Base-by-base conservation (phyloP, 2,888 invertebrate species). In the Odontocolon sp. region DNA sequence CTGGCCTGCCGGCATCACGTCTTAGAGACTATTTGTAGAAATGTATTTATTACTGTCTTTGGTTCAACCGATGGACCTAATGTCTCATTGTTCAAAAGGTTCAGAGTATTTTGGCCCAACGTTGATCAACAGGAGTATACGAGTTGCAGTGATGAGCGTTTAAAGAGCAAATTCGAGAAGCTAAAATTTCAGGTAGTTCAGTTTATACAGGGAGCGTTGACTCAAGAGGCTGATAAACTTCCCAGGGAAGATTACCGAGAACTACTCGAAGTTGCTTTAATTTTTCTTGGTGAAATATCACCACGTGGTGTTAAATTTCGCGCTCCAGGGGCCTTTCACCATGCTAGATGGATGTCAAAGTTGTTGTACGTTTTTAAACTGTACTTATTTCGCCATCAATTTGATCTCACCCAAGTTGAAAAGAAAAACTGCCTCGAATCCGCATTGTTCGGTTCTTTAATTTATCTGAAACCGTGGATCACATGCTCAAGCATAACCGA, bases 261-360 rank as follows among this genome's bases (percentile, higher is more conserved):
- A 59, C 40, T 81, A 4, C 45, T 82, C 38, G 82, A 84, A 59
- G 71, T 84, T 33, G 45, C 67, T 3, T 59, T 80, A 8, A 76
- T 80, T 64, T 84, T 82, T 63, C 71, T 81, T 14, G 79, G 81
- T 26, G 75, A 57, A 28, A 63, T 40, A 50, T 76, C 69, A 6
- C 52, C 33, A 50, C 21, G 38, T 28, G 28, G 16, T 26, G 36
- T 45, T 18, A 50, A 73, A 18, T 80, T 83, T 52, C 57, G 70
- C 31, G 11, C 50, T 23, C 82, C 80, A 45, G 84, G 82, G 14
- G 79, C 80, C 26, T 64, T 79, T 23, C 79, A 79, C 63, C 80
- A 80, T 67, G 82, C 84, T 11, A 42, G 83, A 11, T 85, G 83
- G 82, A 84, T 84, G 80, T 42, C 79, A 4, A 83, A 82, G 63